Percentiles rank a stretch among this genome's conserved stretches.
Conservation (phyloP, 2,797 vertebrate species). For the Spheniscus humboldti region DNA sequence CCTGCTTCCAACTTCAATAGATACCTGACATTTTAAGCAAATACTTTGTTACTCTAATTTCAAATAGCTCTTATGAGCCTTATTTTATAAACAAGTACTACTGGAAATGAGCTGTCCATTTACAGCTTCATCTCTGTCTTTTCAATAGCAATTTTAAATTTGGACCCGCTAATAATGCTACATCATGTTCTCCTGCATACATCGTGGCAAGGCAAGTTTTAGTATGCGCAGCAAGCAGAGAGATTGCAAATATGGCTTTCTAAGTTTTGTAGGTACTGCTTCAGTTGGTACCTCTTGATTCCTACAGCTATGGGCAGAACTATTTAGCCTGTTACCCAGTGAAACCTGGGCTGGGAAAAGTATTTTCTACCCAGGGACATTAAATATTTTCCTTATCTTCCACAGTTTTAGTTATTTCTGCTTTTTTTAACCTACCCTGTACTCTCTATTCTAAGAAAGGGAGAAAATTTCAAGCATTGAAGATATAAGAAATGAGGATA, state of each 20-base stretch:
- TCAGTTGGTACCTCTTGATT: not conserved
- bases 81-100: not conserved
- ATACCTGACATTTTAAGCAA: not conserved
- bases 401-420: not conserved
- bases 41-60: not conserved
- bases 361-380: not conserved
- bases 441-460: not conserved
- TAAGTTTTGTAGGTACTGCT: not conserved
- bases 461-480: accelerated
- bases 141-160: not conserved
- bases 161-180: not conserved
- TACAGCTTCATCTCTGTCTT: not conserved
- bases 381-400: not conserved
- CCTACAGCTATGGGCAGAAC: not conserved
- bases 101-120: not conserved
- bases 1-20: not conserved
- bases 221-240: not conserved
- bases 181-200: not conserved
- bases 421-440: not conserved
- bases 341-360: not conserved
- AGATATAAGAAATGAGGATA: not conserved
- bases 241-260: not conserved
- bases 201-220: not conserved
- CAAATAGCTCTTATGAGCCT: not conserved
- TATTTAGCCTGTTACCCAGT: not conserved